Conservation (phyloP, 2,888 invertebrate species). For the Lucinisca nassula region DNA sequence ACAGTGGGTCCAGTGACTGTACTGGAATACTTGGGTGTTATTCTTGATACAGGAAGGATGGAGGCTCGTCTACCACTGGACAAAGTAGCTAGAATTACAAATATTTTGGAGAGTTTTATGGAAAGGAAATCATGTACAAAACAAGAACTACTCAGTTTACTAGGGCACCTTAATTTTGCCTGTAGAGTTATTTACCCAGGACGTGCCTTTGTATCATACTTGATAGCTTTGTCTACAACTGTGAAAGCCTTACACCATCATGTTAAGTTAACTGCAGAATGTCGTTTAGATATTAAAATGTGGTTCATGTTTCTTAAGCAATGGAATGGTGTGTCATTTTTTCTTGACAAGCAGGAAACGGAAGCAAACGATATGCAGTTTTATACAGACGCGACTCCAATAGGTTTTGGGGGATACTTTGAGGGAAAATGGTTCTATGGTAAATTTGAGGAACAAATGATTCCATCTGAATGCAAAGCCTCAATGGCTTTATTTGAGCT, state of each 20-base stretch:
- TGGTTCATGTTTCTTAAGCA: slow-evolving; percentile 20
- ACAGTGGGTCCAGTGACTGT: slow-evolving; percentile 45
- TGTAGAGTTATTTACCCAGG: slow-evolving; percentile 48
- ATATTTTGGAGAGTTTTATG: slow-evolving; percentile 10
- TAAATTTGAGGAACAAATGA: slow-evolving; percentile 12
- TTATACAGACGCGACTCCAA: slow-evolving; percentile 44
- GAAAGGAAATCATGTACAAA: slow-evolving; percentile 38
- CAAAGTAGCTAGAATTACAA: slow-evolving; percentile 41
- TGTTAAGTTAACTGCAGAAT: slow-evolving; percentile 32
- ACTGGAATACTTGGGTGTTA: slow-evolving; percentile 62
- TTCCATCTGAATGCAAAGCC: neutral
- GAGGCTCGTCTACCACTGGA: slow-evolving; percentile 49
- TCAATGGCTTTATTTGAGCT: slow-evolving; percentile 51
- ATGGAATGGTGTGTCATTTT: slow-evolving; percentile 40
- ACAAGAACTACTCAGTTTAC: slow-evolving; percentile 32
- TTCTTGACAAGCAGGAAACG: neutral
- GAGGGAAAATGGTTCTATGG: slow-evolving; percentile 44
- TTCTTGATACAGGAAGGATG: slow-evolving; percentile 59
- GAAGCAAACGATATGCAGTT: neutral
- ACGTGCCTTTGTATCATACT: slow-evolving; percentile 57
- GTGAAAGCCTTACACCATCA: slow-evolving; percentile 35
- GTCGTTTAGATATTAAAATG: slow-evolving; percentile 35
- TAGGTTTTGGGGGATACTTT: slow-evolving; percentile 47
- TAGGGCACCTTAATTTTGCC: slow-evolving; percentile 57
- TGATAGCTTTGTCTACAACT: slow-evolving; percentile 31